Conservation (phyloP, 2,113 vertebrate genomes). For the Thamnophis sirtalis region DNA sequence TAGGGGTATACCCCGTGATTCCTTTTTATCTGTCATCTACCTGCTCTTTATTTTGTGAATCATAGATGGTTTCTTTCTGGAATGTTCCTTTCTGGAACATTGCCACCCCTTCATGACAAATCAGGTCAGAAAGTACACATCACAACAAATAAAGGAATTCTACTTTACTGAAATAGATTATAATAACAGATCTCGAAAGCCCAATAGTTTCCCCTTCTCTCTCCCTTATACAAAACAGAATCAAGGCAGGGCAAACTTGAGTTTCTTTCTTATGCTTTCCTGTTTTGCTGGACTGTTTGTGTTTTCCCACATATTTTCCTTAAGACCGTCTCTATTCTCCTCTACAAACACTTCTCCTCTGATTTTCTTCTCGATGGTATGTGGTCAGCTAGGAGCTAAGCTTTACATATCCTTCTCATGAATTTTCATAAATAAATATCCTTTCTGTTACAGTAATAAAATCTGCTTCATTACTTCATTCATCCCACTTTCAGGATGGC, state of each 20-base stretch:
- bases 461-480: neutral
- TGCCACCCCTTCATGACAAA: neutral
- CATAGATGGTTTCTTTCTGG: neutral
- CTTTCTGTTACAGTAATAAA: neutral
- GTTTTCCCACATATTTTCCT: neutral
- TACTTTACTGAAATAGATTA: neutral
- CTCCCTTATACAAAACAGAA: neutral
- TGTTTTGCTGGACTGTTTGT: neutral
- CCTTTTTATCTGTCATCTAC: neutral
- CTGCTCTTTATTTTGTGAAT: neutral
- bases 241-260: neutral
- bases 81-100: neutral
- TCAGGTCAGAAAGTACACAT: neutral
- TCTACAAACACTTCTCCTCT: neutral
- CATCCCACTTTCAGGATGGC: neutral
- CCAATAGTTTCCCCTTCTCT: neutral
- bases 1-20: neutral
- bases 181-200: neutral
- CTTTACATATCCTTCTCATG: neutral
- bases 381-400: neutral
- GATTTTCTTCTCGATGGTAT: neutral
- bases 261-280: neutral
- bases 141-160: neutral
- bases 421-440: neutral
- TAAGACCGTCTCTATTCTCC: neutral